Evolutionary conservation across 2,797 vertebrate species (phyloP).

Genomic region (Onychomys arenicola): DNA sequence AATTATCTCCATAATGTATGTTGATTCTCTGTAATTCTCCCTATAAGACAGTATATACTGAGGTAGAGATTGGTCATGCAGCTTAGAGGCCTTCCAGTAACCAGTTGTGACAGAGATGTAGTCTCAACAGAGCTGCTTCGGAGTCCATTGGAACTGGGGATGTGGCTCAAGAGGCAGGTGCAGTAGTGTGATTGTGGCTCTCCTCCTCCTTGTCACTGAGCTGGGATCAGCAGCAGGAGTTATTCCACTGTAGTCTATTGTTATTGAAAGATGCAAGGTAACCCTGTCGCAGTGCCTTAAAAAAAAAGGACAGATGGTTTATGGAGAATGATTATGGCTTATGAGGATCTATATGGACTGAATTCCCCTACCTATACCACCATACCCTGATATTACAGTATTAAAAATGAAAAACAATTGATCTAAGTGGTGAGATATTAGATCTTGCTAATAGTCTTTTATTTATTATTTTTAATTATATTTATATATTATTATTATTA

Average conservation of each 20-base stretch:
- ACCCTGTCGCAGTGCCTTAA: too few species aligned
- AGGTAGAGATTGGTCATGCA: not conserved
- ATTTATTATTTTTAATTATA: not conserved
- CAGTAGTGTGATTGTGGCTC: too few species aligned
- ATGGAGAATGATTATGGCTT: not conserved
- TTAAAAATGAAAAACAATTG: not conserved
- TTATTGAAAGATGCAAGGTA: not conserved
- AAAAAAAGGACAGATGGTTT: not conserved
- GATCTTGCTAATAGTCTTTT: not conserved
- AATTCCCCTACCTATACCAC: not conserved
- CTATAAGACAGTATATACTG: not conserved
- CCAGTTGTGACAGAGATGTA: not conserved
- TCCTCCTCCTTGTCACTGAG: not conserved
- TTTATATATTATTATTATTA: not conserved
- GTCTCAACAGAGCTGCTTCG: not conserved
- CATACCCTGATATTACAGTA: not conserved
- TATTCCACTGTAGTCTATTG: not conserved
- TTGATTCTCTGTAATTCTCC: not conserved
- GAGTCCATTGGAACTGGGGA: not conserved
- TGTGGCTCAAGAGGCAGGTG: not conserved
- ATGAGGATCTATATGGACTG: not conserved
- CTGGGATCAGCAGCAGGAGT: not conserved
- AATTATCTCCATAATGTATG: not conserved
- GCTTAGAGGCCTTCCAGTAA: too few species aligned
- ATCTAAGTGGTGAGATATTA: not conserved